phyloP scores from a whole-genome alignment of 2,113 vertebrate genomes.

The Limnothrissa miodon region DNA sequence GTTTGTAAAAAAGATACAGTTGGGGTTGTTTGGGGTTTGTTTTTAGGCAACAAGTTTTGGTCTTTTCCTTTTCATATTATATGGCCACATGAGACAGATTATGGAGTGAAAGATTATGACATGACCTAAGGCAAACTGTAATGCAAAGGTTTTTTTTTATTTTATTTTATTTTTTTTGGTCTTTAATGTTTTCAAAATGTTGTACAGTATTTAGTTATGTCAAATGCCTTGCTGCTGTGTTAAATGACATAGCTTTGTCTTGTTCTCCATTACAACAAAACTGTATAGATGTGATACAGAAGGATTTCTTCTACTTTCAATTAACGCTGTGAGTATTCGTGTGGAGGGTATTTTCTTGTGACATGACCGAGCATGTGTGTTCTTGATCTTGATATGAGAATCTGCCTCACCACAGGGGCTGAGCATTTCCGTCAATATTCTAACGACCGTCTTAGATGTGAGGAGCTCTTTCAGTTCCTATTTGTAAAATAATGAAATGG shows the following conservation, averaged over 20 bases:
- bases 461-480: not conserved
- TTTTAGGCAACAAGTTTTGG: no score
- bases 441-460: not conserved
- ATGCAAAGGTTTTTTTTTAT: slow-evolving; percentile 23
- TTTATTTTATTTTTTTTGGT: not conserved
- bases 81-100: not conserved
- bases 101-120: not conserved
- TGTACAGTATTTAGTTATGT: not conserved
- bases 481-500: not conserved
- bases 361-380: not conserved
- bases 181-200: not conserved
- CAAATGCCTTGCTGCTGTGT: not conserved
- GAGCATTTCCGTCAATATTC: not conserved
- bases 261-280: not conserved
- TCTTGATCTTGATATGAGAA: not conserved
- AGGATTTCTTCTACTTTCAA: not conserved
- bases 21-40: no score
- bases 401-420: not conserved
- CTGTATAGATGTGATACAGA: not conserved
- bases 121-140: no score
- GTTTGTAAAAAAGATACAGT: not conserved
- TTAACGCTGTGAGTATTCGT: no score
- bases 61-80: not conserved
- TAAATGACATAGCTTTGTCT: not conserved
- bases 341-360: not conserved